These are phyloP conservation scores for Cathartes aura DNA, from an alignment of 2,113 vertebrate species.

Conservation along the genomic window DNA sequence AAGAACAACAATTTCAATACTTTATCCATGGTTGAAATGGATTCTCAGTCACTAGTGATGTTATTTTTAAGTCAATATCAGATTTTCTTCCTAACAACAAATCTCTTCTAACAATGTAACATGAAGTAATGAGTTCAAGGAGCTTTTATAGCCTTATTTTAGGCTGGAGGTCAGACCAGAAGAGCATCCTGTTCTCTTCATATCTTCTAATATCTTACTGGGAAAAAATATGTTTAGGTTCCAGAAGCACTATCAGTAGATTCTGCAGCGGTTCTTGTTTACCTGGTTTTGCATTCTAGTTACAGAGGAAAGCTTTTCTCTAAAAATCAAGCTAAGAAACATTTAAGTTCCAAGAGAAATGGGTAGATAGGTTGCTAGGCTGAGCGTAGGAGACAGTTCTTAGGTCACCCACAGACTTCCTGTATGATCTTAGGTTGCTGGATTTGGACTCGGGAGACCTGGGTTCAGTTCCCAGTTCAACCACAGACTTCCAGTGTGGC, in stretches of 20 bases:
- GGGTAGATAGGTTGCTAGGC: background rate
- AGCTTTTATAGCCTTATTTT: background rate
- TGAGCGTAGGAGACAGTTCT: conserved; percentile 39
- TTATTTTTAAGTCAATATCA: background rate
- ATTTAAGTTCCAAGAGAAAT: background rate
- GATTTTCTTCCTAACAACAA: background rate
- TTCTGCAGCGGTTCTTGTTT: background rate
- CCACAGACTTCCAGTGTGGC: conserved; percentile 65
- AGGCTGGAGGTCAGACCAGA: background rate
- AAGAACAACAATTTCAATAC: background rate
- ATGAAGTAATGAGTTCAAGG: background rate
- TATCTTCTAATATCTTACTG: background rate
- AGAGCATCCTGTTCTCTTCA: background rate
- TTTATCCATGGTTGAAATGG: background rate
- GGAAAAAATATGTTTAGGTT: background rate
- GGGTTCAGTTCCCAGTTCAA: conserved; percentile 67
- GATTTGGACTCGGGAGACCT: conserved; percentile 67
- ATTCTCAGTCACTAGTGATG: background rate
- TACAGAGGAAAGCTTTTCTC: background rate
- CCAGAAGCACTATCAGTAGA: background rate
- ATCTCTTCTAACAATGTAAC: background rate
- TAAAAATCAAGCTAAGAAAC: background rate
- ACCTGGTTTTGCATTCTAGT: background rate
- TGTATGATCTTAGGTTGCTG: conserved; percentile 73
- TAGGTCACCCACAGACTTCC: conserved; percentile 66